A percentile compares a stretch with the other conserved stretches of the same genome.
These are phyloP conservation scores for Lepas anatifera DNA, from an alignment of 2,888 invertebrate species.

Conservation along the genomic window DNA sequence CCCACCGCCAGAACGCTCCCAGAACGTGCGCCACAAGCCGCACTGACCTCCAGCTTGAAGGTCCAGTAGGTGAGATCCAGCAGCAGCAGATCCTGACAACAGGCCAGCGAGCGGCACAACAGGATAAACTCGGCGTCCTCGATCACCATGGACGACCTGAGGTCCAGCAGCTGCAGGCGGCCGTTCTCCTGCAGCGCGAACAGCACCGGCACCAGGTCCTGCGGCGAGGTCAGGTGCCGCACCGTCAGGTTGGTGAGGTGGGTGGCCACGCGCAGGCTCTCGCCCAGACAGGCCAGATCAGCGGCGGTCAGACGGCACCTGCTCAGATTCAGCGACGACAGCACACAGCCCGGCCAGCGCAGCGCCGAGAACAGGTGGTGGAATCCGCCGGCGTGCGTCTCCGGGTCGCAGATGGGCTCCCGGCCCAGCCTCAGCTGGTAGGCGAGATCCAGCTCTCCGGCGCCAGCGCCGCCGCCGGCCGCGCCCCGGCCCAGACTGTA, in stretches of 20 bases:
- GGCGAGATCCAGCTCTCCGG: constrained; percentile 10
- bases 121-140: constrained; percentile 41
- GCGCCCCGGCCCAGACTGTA: constrained; percentile 23
- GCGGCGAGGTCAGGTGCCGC: constrained; percentile 42
- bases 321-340: constrained; percentile 43
- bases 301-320: constrained; percentile 43
- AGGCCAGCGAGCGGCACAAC: constrained; percentile 38
- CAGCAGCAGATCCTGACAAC: constrained; percentile 39
- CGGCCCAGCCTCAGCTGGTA: constrained; percentile 11
- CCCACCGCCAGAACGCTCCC: no score
- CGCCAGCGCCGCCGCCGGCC: constrained; percentile 12
- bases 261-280: constrained; percentile 41
- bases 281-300: constrained; percentile 44
- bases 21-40: no score
- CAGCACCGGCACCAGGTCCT: constrained; percentile 43
- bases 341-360: constrained; percentile 40
- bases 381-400: constrained; percentile 13
- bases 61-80: constrained; percentile 45
- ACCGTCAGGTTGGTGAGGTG: constrained; percentile 42
- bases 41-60: constrained; percentile 43
- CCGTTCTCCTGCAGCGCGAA: constrained; percentile 42
- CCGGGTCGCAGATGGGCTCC: constrained; percentile 15
- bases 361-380: constrained; percentile 38
- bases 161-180: constrained; percentile 42
- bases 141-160: constrained; percentile 42